A percentile compares a stretch with the other conserved stretches of the same genome.
Conservation (phyloP, 30 jellyfish, hydroid and myxozoan genomes). For the Cassiopea andromeda region DNA sequence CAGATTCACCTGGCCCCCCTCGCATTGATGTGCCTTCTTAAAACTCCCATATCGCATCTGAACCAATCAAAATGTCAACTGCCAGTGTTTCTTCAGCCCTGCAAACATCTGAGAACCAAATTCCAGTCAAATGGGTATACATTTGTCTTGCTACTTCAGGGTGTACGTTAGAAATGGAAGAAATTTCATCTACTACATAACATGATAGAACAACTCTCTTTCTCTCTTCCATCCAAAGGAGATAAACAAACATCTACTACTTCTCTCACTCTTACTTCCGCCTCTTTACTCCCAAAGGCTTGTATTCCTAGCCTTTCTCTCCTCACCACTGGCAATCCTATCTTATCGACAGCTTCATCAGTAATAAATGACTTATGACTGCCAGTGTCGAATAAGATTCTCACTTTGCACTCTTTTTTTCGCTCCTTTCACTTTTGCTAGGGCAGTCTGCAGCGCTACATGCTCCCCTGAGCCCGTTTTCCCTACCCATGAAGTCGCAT, state of each 20-base stretch:
- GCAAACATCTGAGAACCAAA: no score
- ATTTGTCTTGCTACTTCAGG: no score
- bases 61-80: no score
- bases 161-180: background rate
- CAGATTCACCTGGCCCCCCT: no score
- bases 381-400: conserved; percentile 51
- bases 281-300: conserved; percentile 31
- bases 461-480: conserved; percentile 6
- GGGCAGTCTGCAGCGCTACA: conserved; percentile 51
- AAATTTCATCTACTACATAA: conserved; percentile 13
- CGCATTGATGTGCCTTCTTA: no score
- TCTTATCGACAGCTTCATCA: conserved; percentile 16
- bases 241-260: background rate
- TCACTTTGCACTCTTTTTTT: background rate
- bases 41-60: no score
- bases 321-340: background rate
- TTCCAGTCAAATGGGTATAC: no score
- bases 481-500: conserved; percentile 27
- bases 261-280: conserved; percentile 1
- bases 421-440: conserved; percentile 18
- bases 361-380: conserved; percentile 48
- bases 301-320: conserved; percentile 13
- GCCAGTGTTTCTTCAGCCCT: no score
- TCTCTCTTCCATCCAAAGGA: background rate
- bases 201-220: background rate